Percentiles rank a stretch among this genome's conserved stretches.
Conservation (phyloP, 2,797 vertebrate genomes). For the Muscicapa comitata region DNA sequence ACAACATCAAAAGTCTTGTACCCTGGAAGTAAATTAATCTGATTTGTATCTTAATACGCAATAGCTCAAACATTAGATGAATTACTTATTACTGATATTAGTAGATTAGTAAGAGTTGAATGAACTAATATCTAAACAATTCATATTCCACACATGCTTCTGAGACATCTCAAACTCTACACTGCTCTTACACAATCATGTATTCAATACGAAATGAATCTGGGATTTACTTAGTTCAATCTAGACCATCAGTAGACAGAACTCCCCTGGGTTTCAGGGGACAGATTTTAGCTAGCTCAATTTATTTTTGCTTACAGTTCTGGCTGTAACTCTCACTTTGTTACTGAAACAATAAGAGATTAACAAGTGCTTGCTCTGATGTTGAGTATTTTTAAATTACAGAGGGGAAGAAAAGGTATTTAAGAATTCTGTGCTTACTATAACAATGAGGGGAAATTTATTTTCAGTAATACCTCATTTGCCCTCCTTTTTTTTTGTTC, state of each 20-base stretch:
- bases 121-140: not conserved
- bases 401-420: not conserved
- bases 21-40: not conserved
- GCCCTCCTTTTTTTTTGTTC: not conserved
- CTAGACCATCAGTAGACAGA: not conserved
- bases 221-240: not conserved
- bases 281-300: not conserved
- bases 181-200: not conserved
- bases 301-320: not conserved
- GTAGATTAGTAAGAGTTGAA: not conserved
- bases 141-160: not conserved
- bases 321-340: not conserved
- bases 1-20: not conserved
- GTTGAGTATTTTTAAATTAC: not conserved
- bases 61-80: not conserved
- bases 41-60: not conserved
- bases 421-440: not conserved
- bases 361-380: not conserved
- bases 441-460: not conserved
- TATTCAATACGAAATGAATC: not conserved
- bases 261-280: not conserved
- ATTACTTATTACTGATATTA: not conserved
- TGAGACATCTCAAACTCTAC: not conserved
- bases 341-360: not conserved
- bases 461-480: not conserved